Base-by-base conservation (phyloP, 2,888 invertebrate genomes). In the Cheilosia vernalis region DNA sequence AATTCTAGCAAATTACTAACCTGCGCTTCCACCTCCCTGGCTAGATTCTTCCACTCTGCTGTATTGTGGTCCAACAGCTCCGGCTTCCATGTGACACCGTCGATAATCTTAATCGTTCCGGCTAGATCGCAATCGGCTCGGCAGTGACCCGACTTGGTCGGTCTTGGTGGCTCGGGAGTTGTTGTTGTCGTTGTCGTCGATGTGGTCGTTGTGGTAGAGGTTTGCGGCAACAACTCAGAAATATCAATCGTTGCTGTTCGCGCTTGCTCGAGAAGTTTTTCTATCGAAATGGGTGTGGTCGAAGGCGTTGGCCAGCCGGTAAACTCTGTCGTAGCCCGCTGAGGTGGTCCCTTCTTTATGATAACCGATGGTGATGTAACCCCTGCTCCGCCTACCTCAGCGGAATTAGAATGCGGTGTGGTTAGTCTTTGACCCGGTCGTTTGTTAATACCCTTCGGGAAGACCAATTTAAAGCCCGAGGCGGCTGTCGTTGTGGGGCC, bases 281-380 rank as follows among this genome's bases (percentile, higher is more conserved):
- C 97, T 76, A 97, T 96, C 0, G 97, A 96, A 88, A 97, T 95
- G 0, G 97, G 97, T 0, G 97, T 97, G 0, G 97, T 97, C 1
- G 97, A 96, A 6, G 96, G 95, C 0, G 97, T 96, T 13, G 97
- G 97, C 97, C 97, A 97, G 17, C 97, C 97, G 15, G 97, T 97
- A 89, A 97, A 97, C 91, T 97, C 97, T 19, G 97, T 97, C 9
- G 97, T 96, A 24, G 95, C 96, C 95, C 97, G 95, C 24, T 94
- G 94, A 0, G 97, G 97, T 94, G 97, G 97, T 87, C 97, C 97
- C 91, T 96, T 97, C 87, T 95, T 95, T 88, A 97, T 97, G 66
- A 95, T 94, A 6, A 96, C 96, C 0, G 92, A 90, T 0, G 93
- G 93, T 1, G 93, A 91, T 74, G 90, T 92, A 37, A 37, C 37